Percentiles rank a stretch among this genome's conserved stretches.
Conservation (phyloP, 2,797 vertebrate species). For the Odontamblyopus rebecca region DNA sequence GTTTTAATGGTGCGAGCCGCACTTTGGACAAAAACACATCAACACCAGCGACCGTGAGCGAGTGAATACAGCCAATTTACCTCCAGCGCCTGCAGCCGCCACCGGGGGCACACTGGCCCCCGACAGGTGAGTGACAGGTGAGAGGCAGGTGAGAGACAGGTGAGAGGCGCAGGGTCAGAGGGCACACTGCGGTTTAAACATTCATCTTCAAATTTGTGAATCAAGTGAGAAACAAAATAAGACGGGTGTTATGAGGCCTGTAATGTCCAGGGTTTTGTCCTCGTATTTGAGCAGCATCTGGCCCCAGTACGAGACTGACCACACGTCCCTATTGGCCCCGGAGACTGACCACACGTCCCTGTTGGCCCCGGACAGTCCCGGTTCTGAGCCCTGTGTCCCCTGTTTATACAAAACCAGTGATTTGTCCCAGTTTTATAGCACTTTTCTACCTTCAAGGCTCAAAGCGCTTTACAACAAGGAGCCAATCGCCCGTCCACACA, state of each 20-base stretch:
- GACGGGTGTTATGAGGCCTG: not conserved
- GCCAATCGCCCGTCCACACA: too few relatives aligned
- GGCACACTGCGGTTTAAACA: not conserved
- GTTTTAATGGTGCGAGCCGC: conserved; percentile 80
- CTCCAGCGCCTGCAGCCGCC: not conserved
- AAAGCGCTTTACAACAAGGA: too few relatives aligned
- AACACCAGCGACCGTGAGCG: conserved; percentile 54
- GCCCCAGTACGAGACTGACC: too few relatives aligned
- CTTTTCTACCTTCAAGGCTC: too few relatives aligned
- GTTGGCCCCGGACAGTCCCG: too few relatives aligned
- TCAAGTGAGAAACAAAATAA: not conserved
- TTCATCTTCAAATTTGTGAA: not conserved
- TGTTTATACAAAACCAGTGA: too few relatives aligned
- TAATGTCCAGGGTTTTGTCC: too few relatives aligned
- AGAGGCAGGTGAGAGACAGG: not conserved
- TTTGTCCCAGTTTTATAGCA: too few relatives aligned
- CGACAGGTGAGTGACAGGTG: not conserved
- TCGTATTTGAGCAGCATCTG: too few relatives aligned
- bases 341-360: too few relatives aligned
- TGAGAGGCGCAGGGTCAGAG: not conserved
- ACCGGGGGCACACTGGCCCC: not conserved
- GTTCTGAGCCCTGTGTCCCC: too few relatives aligned
- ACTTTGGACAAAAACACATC: conserved; percentile 66
- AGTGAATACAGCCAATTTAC: not conserved
- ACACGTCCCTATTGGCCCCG: too few relatives aligned